phyloP scores from a whole-genome alignment of 1,140 invertebrate species.

The Trinorchestia longiramus region DNA sequence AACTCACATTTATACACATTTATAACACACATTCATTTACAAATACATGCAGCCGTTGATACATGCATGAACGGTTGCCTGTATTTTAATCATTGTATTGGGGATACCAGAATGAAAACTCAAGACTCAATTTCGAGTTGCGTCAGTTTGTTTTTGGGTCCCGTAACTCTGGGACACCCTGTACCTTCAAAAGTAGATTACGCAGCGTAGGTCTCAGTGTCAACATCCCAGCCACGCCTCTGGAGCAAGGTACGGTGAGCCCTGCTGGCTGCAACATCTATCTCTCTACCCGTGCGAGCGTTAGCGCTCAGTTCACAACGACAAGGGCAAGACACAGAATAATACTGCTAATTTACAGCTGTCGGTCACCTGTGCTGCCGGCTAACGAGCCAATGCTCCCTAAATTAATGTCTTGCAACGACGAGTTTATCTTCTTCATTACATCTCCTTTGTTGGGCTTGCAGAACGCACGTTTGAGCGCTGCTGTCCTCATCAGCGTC shows the following conservation, averaged over 20 bases:
- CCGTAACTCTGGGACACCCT: too few species aligned
- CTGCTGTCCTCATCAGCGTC: background rate
- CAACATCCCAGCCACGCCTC: background rate
- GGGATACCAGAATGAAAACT: too few species aligned
- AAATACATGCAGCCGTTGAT: too few species aligned
- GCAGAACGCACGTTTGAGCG: background rate
- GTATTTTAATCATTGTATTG: too few species aligned
- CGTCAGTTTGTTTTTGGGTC: too few species aligned
- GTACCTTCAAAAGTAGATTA: too few species aligned
- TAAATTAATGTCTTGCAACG: constrained; percentile 44
- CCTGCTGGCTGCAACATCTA: background rate
- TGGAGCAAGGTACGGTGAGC: background rate
- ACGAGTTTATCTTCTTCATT: constrained; percentile 51
- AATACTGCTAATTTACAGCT: constrained; percentile 47
- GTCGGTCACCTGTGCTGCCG: constrained; percentile 12
- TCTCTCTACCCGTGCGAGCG: background rate
- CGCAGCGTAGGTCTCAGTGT: too few species aligned
- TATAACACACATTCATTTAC: too few species aligned
- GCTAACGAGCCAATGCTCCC: constrained; percentile 43
- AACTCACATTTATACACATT: too few species aligned
- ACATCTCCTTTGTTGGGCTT: background rate
- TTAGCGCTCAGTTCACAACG: background rate
- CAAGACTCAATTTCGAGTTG: too few species aligned
- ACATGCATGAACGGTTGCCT: too few species aligned
- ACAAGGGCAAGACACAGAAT: constrained; percentile 22